Conservation (phyloP, 2,797 vertebrate genomes). For the Crenichthys baileyi region DNA sequence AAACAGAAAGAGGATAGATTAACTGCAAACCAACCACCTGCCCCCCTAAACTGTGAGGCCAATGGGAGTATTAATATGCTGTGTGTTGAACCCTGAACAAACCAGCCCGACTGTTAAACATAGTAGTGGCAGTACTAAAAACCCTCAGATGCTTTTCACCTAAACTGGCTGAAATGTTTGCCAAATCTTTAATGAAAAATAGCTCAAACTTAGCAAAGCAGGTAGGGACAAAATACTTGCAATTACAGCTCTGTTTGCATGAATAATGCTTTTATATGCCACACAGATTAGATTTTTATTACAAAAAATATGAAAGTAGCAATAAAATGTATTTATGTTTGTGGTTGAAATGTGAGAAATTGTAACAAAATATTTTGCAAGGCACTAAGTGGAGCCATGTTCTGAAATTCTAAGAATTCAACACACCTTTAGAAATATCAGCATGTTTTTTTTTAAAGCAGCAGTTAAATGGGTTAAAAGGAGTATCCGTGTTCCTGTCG, state of each 20-base stretch:
- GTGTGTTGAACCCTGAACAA: no score
- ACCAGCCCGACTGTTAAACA: no score
- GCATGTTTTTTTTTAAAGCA: conserved; percentile 27
- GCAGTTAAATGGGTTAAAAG: conserved; percentile 4
- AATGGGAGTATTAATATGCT: no score
- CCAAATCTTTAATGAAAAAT: no score
- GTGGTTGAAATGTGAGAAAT: not conserved
- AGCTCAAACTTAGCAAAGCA: not conserved
- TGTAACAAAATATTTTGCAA: not conserved
- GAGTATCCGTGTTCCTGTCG: conserved; percentile 16
- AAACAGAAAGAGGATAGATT: conserved; percentile 7
- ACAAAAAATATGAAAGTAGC: not conserved
- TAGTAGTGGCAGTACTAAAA: not conserved
- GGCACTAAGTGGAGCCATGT: not conserved
- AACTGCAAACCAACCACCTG: no score
- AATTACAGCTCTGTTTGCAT: not conserved
- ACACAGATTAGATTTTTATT: not conserved
- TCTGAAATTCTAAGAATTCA: conserved; percentile 37
- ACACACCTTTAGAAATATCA: conserved; percentile 33
- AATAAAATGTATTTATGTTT: not conserved
- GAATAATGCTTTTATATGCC: not conserved
- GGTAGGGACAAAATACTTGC: not conserved
- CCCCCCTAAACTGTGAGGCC: no score
- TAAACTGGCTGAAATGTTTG: no score
- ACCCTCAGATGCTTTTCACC: not conserved